A percentile compares a stretch with the other conserved stretches of the same genome.
phyloP scores from a whole-genome alignment of 2,888 invertebrate species.

The Leucophenga montana region DNA sequence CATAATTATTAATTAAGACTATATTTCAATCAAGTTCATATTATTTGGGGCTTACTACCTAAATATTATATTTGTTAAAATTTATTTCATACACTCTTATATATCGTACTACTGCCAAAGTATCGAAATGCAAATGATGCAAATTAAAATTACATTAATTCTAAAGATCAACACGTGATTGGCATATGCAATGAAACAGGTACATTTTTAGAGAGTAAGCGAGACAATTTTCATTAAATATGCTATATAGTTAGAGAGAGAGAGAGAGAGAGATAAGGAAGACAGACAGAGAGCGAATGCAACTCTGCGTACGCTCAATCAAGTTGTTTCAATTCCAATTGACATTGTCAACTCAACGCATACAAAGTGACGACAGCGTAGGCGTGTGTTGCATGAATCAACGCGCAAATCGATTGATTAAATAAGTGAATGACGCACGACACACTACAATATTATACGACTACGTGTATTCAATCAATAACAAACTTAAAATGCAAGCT shows the following conservation, averaged over 20 bases:
- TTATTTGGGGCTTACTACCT: too few relatives aligned
- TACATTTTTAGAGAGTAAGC: too few relatives aligned
- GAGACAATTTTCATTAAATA: neutral
- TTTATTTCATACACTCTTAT: too few relatives aligned
- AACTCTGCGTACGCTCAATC: constrained; percentile 7
- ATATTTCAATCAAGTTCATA: too few relatives aligned
- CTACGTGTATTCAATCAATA: neutral
- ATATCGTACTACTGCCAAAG: neutral
- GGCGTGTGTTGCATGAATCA: constrained; percentile 8
- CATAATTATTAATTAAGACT: too few relatives aligned
- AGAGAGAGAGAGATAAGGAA: neutral
- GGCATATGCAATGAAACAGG: neutral
- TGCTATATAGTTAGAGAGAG: neutral
- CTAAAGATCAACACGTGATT: constrained; percentile 9
- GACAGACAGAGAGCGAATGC: neutral
- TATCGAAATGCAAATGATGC: constrained; percentile 12
- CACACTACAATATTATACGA: too few relatives aligned
- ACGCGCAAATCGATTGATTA: neutral
- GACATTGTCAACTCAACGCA: constrained; percentile 17
- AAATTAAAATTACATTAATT: constrained; percentile 29
- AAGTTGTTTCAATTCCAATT: constrained; percentile 22
- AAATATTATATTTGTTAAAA: too few relatives aligned
- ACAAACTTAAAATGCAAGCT: neutral
- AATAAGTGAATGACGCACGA: neutral
- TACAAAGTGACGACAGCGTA: constrained; percentile 1